Evolutionary conservation across 2,797 vertebrate genomes (phyloP).

Genomic region (Anabacerthia variegaticeps): DNA sequence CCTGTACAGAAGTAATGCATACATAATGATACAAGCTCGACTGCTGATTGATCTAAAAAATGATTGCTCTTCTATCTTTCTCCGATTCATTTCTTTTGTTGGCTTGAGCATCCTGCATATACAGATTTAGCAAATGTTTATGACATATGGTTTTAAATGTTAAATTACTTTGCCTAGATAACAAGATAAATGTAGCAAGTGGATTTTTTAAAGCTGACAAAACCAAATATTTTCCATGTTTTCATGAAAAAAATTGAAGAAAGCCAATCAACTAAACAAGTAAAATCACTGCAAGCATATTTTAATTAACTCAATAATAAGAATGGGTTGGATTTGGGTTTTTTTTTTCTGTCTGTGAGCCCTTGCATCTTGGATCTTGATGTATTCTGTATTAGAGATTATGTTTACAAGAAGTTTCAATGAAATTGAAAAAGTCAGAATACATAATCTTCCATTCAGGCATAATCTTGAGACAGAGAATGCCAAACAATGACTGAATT

Average conservation of each 20-base stretch:
- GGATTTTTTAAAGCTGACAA: not conserved
- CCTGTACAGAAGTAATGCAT: not conserved
- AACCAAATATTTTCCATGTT: not conserved
- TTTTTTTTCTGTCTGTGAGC: not conserved
- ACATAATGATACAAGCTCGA: not conserved
- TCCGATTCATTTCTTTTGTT: constrained; percentile 10
- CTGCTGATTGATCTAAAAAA: not conserved
- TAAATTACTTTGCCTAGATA: not conserved
- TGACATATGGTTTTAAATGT: not conserved
- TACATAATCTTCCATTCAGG: constrained; percentile 32
- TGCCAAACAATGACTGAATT: constrained; percentile 27
- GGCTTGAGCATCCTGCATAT: not conserved
- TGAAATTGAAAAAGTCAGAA: constrained; percentile 34
- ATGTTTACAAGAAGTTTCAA: constrained; percentile 46
- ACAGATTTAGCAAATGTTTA: not conserved
- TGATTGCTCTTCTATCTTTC: not conserved
- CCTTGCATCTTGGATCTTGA: constrained; percentile 4
- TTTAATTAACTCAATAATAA: not conserved
- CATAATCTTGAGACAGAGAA: constrained; percentile 12
- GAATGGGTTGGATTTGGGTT: not conserved
- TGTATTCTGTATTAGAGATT: constrained; percentile 27
- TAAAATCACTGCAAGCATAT: not conserved
- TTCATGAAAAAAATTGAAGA: not conserved
- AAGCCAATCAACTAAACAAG: not conserved
- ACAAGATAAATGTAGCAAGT: not conserved